A percentile compares a stretch with the other conserved stretches of the same genome.
Evolutionary conservation across 2,797 vertebrate species (phyloP).

Genomic region (Thunnus albacares): DNA sequence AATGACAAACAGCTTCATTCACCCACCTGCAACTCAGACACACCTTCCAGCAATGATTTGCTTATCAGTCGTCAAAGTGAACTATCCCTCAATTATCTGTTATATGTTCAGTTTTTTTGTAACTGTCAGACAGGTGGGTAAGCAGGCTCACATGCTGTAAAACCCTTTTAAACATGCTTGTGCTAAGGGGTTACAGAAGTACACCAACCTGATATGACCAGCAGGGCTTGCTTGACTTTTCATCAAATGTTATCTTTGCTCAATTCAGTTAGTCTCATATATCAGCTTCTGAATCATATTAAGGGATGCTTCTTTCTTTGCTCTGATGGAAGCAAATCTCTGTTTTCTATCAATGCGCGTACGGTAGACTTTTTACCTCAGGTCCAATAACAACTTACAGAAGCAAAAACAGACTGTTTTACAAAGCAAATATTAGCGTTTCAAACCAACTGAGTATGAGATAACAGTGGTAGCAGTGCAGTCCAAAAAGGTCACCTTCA

Average conservation of each 20-base stretch:
- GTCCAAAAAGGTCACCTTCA: conserved; percentile 20
- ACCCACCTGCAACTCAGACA: too few relatives aligned
- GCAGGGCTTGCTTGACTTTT: background rate
- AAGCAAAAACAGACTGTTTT: background rate
- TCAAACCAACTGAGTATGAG: background rate
- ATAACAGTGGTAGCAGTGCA: background rate
- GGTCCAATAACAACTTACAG: background rate
- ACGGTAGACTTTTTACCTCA: background rate
- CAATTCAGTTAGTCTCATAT: background rate
- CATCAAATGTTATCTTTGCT: background rate
- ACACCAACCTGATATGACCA: background rate
- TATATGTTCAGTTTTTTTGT: too few relatives aligned
- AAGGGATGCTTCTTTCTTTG: background rate
- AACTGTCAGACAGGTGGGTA: background rate
- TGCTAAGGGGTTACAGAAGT: background rate
- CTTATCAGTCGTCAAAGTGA: background rate
- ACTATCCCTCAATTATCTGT: background rate
- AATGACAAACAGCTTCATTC: too few relatives aligned
- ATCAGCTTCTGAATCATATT: background rate
- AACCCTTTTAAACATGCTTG: background rate
- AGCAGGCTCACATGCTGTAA: background rate
- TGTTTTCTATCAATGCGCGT: background rate
- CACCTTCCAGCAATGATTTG: too few relatives aligned
- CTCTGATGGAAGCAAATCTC: background rate
- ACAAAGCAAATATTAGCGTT: background rate